Conservation (phyloP, 1,140 invertebrate genomes). For the Drosophila grimshawi region DNA sequence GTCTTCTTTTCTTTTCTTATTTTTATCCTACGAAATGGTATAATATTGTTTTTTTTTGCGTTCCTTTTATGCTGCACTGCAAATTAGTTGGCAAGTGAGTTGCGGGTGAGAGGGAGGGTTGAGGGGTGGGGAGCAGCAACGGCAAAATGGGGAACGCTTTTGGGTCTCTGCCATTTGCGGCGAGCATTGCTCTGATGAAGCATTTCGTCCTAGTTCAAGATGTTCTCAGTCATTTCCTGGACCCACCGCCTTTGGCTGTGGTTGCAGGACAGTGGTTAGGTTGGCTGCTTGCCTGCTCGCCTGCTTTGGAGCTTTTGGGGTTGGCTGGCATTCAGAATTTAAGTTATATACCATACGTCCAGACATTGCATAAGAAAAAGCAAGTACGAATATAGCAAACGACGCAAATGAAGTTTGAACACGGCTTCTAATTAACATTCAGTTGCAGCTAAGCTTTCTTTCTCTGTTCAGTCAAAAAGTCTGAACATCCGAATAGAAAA, state of each 20-base stretch:
- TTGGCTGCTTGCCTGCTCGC: neutral
- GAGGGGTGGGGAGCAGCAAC: neutral
- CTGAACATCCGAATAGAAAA: neutral
- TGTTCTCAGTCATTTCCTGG: constrained; percentile 53
- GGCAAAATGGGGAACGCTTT: neutral
- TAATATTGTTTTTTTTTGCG: constrained; percentile 30
- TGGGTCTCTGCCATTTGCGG: constrained; percentile 60
- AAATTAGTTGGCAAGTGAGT: constrained; percentile 64
- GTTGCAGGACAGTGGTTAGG: constrained; percentile 65
- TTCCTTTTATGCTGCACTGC: constrained; percentile 70
- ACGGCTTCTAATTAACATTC: constrained; percentile 70
- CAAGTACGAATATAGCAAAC: constrained; percentile 10
- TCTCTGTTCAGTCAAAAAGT: constrained; percentile 2
- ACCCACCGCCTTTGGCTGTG: constrained; percentile 35
- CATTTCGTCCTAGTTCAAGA: constrained; percentile 67
- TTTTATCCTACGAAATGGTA: constrained; percentile 32
- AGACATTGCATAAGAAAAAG: constrained; percentile 22
- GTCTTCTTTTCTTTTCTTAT: constrained; percentile 24
- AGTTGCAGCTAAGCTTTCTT: constrained; percentile 19
- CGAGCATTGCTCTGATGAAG: constrained; percentile 76
- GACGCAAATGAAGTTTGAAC: constrained; percentile 44
- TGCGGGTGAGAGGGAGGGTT: neutral
- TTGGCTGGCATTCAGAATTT: constrained; percentile 47
- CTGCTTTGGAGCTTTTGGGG: constrained; percentile 5
- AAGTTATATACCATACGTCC: constrained; percentile 47